These are phyloP conservation scores for Amiota mariae DNA, from an alignment of 2,888 invertebrate genomes.

Conservation along the genomic window DNA sequence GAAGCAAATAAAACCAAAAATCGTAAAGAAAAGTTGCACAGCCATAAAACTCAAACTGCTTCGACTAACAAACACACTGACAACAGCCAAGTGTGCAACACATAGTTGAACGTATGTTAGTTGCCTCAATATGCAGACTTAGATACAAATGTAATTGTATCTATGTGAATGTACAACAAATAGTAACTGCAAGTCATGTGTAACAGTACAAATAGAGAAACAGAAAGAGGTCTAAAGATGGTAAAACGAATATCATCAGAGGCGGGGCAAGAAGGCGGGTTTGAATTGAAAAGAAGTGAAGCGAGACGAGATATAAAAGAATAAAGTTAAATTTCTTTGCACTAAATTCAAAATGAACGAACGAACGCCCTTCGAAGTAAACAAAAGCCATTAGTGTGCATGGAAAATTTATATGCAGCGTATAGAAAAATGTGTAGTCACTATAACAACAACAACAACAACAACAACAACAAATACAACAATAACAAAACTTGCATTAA, in stretches of 20 bases:
- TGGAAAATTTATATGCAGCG: constrained; percentile 31
- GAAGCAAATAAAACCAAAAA: neutral
- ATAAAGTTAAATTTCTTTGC: constrained; percentile 32
- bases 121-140: neutral
- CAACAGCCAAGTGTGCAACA: neutral
- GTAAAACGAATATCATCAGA: neutral
- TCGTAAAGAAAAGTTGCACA: neutral
- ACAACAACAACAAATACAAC: neutral
- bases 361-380: constrained; percentile 31
- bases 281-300: neutral
- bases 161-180: neutral
- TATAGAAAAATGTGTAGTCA: constrained; percentile 2
- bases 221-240: neutral
- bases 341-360: constrained; percentile 29
- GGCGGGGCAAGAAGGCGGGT: no score
- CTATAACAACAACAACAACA: constrained; percentile 20
- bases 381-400: constrained; percentile 35
- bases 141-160: neutral
- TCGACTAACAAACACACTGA: neutral
- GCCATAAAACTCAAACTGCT: neutral
- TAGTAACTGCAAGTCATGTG: neutral
- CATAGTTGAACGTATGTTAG: neutral
- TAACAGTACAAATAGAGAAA: neutral
- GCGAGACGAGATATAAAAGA: neutral
- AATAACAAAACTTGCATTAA: neutral